Conservation (phyloP, 1,140 invertebrate species). For the Drosophila sulfurigaster region DNA sequence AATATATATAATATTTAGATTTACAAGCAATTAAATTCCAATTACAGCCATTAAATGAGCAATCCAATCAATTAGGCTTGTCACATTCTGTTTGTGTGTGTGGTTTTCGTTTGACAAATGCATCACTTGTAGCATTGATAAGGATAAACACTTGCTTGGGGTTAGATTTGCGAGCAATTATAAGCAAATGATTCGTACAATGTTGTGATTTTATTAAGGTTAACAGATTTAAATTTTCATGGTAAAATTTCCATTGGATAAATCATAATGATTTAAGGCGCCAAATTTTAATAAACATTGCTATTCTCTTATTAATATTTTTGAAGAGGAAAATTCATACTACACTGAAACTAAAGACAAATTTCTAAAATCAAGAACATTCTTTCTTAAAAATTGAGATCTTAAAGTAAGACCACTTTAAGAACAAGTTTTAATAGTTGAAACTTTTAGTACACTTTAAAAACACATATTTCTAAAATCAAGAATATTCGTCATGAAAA, state of each 20-base stretch:
- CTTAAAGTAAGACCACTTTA: too few species aligned
- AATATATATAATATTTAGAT: conserved; percentile 5
- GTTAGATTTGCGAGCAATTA: background rate
- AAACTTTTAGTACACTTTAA: too few species aligned
- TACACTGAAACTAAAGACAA: too few species aligned
- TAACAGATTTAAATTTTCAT: conserved; percentile 6
- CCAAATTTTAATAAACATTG: background rate
- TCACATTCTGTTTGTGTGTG: conserved; percentile 2
- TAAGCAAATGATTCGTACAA: background rate
- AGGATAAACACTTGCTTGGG: background rate
- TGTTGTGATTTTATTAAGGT: conserved; percentile 3
- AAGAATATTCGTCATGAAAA: too few species aligned
- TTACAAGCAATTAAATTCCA: conserved; percentile 12
- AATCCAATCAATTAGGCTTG: conserved; percentile 22
- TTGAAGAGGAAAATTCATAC: background rate
- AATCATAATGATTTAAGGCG: background rate
- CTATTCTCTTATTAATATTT: background rate
- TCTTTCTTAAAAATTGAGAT: too few species aligned
- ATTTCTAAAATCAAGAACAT: too few species aligned
- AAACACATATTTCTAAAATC: too few species aligned
- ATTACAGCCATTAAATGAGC: background rate
- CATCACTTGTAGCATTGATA: background rate
- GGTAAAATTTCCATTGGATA: background rate
- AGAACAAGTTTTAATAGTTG: too few species aligned
- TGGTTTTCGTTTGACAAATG: background rate